Base-by-base conservation (phyloP, 1,140 invertebrate genomes). In the Branchinecta lynchi region DNA sequence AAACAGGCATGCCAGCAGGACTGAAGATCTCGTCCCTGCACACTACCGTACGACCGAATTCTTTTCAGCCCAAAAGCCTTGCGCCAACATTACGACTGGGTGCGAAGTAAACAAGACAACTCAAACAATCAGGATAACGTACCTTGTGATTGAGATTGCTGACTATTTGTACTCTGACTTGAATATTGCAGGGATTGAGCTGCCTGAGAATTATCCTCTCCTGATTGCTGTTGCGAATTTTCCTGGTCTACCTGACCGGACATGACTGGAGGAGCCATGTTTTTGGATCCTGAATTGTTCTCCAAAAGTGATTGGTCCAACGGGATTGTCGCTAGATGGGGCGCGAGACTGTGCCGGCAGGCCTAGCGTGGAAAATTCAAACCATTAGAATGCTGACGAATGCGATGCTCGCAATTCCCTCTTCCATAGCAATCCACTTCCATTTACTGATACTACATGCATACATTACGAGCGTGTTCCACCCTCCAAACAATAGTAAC, bases 271-370 rank as follows among this genome's bases (percentile, higher is more conserved):
- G 71, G 71, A 8, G 71, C 71, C 71, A 71, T 71, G 3, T 65
- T 43, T 44, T 67, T 65, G 8, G 68, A 46, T 10, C 15, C 20
- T 65, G 43, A 0, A 65, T 60, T 60, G 69, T 65, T 82, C 78
- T 92, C 90, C 44, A 93, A 81, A 68, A 94, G 77, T 68, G 86
- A 86, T 70, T 86, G 86, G 77, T 95, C 91, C 75, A 90, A 83
- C 65, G 86, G 86, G 72, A 93, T 84, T 73, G 87, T 84, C 17
- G 87, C 86, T 65, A 96, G 80, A 79, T 90, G 87, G 1, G 92
- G 92, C 12, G 88, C 89, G 74, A 93, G 78, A 73, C 86, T 85
- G 76, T 89, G 83, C 72, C 89, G 82, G 76, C 86, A 87, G 20
- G 86, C 82, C 81, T 83, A 71, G 12, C 3, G 3, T 9, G 51